Evolutionary conservation across 2,113 vertebrate genomes (phyloP).

Genomic region (Takifugu bimaculatus): DNA sequence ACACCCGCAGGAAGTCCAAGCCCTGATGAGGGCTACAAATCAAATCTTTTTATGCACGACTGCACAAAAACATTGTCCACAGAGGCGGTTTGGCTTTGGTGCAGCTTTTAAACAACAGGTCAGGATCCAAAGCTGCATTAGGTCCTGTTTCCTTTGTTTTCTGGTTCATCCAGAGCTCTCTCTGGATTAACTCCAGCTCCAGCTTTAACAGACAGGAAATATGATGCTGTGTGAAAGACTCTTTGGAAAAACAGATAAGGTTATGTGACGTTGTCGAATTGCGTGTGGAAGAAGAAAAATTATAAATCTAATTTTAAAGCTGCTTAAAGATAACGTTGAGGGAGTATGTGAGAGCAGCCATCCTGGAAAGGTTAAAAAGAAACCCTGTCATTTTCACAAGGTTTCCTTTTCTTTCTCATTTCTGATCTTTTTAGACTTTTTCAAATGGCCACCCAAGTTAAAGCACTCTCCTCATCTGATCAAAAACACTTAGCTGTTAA

Average conservation of each 20-base stretch:
- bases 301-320: neutral
- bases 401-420: no score
- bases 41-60: neutral
- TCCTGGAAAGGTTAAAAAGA: neutral
- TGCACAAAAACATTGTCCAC: neutral
- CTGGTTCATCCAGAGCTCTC: no score
- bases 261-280: neutral
- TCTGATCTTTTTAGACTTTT: no score
- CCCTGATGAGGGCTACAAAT: neutral
- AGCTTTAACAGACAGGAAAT: neutral
- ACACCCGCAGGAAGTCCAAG: neutral
- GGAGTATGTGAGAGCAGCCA: neutral
- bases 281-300: neutral
- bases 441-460: no score
- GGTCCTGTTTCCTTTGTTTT: neutral
- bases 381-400: no score
- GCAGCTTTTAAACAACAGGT: neutral
- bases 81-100: neutral
- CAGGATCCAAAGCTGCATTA: neutral
- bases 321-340: neutral
- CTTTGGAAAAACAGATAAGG: slow-evolving; percentile 2
- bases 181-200: neutral
- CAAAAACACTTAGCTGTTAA: no score
- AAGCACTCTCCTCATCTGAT: no score
- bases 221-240: slow-evolving; percentile 1